Conservation (phyloP, 2,113 vertebrate genomes). For the Periophthalmus modestus region DNA sequence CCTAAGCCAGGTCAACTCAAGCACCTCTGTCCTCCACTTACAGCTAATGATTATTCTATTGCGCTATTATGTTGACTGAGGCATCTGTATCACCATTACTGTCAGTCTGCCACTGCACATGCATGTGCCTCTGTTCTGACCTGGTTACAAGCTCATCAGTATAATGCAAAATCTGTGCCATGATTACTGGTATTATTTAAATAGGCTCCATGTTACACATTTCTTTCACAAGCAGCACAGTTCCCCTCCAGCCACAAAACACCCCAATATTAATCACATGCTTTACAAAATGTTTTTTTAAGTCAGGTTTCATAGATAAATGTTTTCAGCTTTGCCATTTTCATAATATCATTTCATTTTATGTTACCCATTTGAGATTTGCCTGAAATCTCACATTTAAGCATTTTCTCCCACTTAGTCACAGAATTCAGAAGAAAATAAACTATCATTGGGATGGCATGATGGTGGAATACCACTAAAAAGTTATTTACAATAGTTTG, state of each 20-base stretch:
- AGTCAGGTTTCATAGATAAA: background rate
- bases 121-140: background rate
- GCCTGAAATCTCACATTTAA: background rate
- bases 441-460: background rate
- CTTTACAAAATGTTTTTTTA: background rate
- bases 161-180: conserved; percentile 9
- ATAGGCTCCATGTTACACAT: conserved; percentile 7
- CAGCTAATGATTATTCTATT: background rate
- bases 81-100: background rate
- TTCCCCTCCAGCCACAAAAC: conserved; percentile 5
- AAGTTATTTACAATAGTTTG: background rate
- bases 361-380: background rate
- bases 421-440: background rate
- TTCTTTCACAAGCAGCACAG: conserved; percentile 8
- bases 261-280: background rate
- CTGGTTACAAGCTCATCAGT: conserved; percentile 42
- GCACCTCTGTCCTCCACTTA: background rate
- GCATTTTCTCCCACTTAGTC: background rate
- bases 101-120: background rate
- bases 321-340: background rate
- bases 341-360: background rate
- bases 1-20: background rate
- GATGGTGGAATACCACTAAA: background rate
- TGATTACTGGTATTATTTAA: conserved; percentile 34
- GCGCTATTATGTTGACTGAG: background rate